A percentile compares a stretch with the other conserved stretches of the same genome.
Conservation (phyloP, 1,140 invertebrate species). For the Steinernema feltiae region DNA sequence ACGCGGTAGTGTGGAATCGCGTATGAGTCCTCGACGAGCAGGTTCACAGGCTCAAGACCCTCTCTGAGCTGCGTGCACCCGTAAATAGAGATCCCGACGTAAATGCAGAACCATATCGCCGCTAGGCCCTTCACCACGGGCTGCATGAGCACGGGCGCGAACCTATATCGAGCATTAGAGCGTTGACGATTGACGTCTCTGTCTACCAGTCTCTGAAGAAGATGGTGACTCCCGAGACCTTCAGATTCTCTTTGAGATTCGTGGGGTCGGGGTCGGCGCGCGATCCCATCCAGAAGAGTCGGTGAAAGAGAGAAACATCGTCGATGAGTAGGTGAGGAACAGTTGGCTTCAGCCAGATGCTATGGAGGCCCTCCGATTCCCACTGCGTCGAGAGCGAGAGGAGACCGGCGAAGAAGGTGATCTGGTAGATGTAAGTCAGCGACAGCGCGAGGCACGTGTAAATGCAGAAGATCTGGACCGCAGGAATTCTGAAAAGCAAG, state of each 20-base stretch:
- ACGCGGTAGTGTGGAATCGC: slow-evolving; percentile 54
- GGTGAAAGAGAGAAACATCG: slow-evolving; percentile 13
- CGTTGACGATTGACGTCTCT: too few species aligned
- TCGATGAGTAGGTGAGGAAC: slow-evolving; percentile 33
- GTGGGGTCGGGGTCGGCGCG: slow-evolving; percentile 39
- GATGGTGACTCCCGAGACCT: slow-evolving; percentile 43
- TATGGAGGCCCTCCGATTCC: slow-evolving; percentile 48
- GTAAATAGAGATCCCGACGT: slow-evolving; percentile 49
- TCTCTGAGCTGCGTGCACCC: slow-evolving; percentile 54
- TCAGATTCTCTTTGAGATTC: slow-evolving; percentile 29
- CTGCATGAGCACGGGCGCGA: slow-evolving; percentile 54
- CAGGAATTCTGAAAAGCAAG: slow-evolving; percentile 41
- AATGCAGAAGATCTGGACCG: slow-evolving; percentile 87
- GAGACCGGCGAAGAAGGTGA: slow-evolving; percentile 53
- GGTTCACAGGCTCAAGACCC: slow-evolving; percentile 55
- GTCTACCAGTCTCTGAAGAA: slow-evolving; percentile 56
- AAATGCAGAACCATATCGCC: slow-evolving; percentile 50
- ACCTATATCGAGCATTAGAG: slow-evolving; percentile 35
- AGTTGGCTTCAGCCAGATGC: slow-evolving; percentile 42
- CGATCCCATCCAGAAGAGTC: slow-evolving; percentile 48
- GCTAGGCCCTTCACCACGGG: slow-evolving; percentile 43
- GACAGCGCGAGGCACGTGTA: slow-evolving; percentile 85
- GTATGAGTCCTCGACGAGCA: slow-evolving; percentile 56
- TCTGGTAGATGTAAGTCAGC: slow-evolving; percentile 86
- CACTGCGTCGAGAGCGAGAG: slow-evolving; percentile 44